phyloP scores from a whole-genome alignment of 1,140 invertebrate genomes.

The Matsumurasca onukii region DNA sequence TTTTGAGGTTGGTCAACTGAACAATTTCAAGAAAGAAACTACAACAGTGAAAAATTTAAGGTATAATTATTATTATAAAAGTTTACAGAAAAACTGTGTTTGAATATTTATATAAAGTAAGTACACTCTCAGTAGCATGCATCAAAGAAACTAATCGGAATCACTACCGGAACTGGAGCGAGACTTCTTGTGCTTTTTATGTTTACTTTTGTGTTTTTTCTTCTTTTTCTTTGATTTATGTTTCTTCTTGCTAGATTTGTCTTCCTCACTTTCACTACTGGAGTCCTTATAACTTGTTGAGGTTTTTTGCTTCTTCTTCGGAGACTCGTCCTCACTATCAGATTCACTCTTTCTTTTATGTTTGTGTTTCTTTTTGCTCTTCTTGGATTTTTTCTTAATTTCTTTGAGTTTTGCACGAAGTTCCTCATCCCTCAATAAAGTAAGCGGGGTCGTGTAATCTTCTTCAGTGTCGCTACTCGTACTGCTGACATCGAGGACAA shows the following conservation, averaged over 20 bases:
- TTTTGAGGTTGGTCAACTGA: no score
- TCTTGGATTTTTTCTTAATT: conserved; percentile 53
- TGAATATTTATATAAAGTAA: not conserved
- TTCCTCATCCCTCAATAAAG: conserved; percentile 74
- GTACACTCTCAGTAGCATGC: not conserved
- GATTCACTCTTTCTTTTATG: conserved; percentile 44
- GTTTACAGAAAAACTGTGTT: no score
- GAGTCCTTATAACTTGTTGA: conserved; percentile 20
- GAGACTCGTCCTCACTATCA: conserved; percentile 39
- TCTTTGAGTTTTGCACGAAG: conserved; percentile 57
- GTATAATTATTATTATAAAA: no score
- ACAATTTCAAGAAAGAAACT: no score
- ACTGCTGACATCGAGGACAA: conserved; percentile 92
- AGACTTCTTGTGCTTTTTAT: conserved; percentile 45
- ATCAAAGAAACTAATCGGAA: not conserved
- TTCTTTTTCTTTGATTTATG: conserved; percentile 35
- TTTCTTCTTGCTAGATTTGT: conserved; percentile 24
- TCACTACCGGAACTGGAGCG: not conserved
- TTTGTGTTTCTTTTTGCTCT: conserved; percentile 50
- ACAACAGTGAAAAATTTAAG: no score
- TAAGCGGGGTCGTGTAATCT: conserved; percentile 78
- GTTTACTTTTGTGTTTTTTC: conserved; percentile 49
- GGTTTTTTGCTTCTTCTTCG: conserved; percentile 45
- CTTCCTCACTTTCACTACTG: conserved; percentile 15
- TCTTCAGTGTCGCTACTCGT: conserved; percentile 85